Percentiles rank a stretch among this genome's conserved stretches.
Evolutionary conservation across 2,113 vertebrate species (phyloP).

Genomic region (Protobothrops flavoviridis): DNA sequence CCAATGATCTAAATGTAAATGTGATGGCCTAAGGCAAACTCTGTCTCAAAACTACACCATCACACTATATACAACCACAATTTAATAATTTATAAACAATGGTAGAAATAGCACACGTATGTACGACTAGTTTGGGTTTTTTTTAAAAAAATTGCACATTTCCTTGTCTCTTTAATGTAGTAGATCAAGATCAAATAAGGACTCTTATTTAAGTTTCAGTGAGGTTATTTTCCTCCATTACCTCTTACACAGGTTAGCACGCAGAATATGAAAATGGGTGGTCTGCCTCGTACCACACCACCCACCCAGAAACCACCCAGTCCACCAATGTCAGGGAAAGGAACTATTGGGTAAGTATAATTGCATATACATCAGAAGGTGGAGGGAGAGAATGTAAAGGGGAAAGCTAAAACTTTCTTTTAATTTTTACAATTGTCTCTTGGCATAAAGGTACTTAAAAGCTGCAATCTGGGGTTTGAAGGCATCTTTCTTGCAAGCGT

Average conservation of each 20-base stretch:
- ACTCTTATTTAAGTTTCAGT: slow-evolving; percentile 48
- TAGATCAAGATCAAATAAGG: slow-evolving; percentile 40
- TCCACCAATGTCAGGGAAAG: slow-evolving; percentile 93
- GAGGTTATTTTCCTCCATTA: slow-evolving; percentile 45
- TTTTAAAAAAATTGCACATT: slow-evolving; percentile 43
- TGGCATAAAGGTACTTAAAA: slow-evolving; percentile 14
- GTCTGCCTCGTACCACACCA: slow-evolving; percentile 91
- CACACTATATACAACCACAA: slow-evolving; percentile 67
- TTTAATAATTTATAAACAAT: slow-evolving; percentile 68
- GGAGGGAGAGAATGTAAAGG: not conserved
- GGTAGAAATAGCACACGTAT: slow-evolving; percentile 66
- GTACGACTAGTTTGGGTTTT: slow-evolving; percentile 68
- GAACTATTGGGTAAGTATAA: slow-evolving; percentile 93
- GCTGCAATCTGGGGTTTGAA: not conserved
- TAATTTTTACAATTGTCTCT: not conserved
- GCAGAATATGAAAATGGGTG: slow-evolving; percentile 98
- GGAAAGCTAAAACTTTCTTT: not conserved
- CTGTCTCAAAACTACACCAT: slow-evolving; percentile 36
- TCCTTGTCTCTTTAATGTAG: slow-evolving; percentile 52
- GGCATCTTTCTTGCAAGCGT: not conserved
- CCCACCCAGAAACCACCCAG: slow-evolving; percentile 98
- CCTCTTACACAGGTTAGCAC: slow-evolving; percentile 85
- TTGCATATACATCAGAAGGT: not conserved
- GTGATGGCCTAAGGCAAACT: slow-evolving; percentile 66
- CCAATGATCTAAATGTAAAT: slow-evolving; percentile 56